phyloP scores from a whole-genome alignment of 2,888 invertebrate species.

The Drosophila engyochracea region DNA sequence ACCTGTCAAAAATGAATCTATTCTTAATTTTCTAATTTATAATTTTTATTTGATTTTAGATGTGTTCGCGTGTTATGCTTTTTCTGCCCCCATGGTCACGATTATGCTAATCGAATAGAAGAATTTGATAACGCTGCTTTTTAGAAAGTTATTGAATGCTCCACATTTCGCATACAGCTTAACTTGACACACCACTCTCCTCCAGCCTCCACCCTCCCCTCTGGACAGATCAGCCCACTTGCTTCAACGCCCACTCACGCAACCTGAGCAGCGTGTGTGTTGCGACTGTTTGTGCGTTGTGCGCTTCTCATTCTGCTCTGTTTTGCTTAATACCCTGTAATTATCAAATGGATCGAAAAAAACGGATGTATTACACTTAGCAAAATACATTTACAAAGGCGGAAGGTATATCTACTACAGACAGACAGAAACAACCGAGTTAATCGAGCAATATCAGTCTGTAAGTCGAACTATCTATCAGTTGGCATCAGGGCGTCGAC shows the following conservation, averaged over 20 bases:
- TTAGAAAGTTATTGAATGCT: conserved; percentile 76
- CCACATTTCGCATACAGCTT: conserved; percentile 61
- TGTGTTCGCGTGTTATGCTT: conserved; percentile 24
- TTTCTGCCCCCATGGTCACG: conserved; percentile 50
- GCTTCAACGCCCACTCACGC: conserved; percentile 40
- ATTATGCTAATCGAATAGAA: conserved; percentile 72
- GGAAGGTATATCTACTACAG: not conserved
- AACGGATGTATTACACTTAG: not conserved
- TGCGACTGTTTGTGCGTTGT: conserved; percentile 6
- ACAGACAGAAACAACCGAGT: not conserved
- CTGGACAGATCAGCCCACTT: not conserved
- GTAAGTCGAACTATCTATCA: not conserved
- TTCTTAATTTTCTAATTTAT: conserved; percentile 8
- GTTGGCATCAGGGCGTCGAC: not conserved
- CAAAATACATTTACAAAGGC: not conserved
- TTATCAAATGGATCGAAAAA: fast-evolving
- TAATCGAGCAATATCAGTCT: not conserved
- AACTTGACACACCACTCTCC: not conserved
- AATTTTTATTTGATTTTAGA: conserved; percentile 8
- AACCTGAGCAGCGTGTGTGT: conserved; percentile 7
- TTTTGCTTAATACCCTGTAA: conserved; percentile 23
- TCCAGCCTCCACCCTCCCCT: not conserved
- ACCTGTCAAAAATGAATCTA: conserved; percentile 11
- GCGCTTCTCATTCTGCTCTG: conserved; percentile 32
- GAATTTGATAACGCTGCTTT: conserved; percentile 59